Base-by-base conservation (phyloP, 2,888 invertebrate genomes). In the Orchestes rusci region DNA sequence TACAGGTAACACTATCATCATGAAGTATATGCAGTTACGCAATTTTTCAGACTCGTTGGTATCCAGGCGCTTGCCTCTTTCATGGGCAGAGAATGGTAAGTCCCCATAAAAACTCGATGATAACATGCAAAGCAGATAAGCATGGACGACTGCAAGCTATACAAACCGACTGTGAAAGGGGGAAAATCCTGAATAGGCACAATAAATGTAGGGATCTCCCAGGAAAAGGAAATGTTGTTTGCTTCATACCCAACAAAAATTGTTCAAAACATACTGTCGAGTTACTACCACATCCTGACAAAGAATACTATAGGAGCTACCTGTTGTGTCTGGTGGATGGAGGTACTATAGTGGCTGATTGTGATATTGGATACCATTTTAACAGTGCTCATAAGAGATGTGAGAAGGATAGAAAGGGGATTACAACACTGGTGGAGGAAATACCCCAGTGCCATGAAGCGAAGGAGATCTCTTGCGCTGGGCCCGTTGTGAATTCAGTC, bases 101-200 rank as follows among this genome's bases (percentile, higher is more conserved):
- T n/a, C n/a, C n/a, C n/a, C n/a, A n/a, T n/a, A n/a, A n/a, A n/a
- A n/a, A n/a, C n/a, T n/a, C n/a, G n/a, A n/a, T n/a, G n/a, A n/a
- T n/a, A n/a, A n/a, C n/a, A n/a, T n/a, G n/a, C n/a, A n/a, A n/a
- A n/a, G n/a, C n/a, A n/a, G n/a, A n/a, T n/a, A n/a, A n/a, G n/a
- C n/a, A n/a, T n/a, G n/a, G n/a, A n/a, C n/a, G n/a, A n/a, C n/a
- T n/a, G n/a, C n/a, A n/a, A n/a, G n/a, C n/a, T n/a, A n/a, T n/a
- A n/a, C n/a, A n/a, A n/a, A n/a, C n/a, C n/a, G n/a, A 43, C 20
- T 43, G 43, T 27, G n/a, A 23, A 19, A 18, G 2, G 16, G 38
- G 31, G 15, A 29, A 43, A 31, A 30, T 43, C 12, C 27, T 43
- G 13, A 38, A 38, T 30, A 29, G 4, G 2, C 12, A 31, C 4